phyloP scores from a whole-genome alignment of 2,797 vertebrate genomes.

The Sarcophilus harrisii region DNA sequence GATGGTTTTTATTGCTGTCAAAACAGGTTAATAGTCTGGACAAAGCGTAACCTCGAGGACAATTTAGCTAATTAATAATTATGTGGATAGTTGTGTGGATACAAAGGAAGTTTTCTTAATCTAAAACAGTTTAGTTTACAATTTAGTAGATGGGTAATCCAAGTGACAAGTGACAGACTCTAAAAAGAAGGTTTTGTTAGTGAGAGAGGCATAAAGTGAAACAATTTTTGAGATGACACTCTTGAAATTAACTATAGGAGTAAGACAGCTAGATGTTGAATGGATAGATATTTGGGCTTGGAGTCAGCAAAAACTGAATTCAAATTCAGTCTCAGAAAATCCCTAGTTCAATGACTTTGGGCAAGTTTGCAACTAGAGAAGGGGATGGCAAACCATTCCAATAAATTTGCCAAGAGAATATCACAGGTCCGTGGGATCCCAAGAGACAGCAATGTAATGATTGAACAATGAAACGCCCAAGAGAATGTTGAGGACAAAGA shows the following conservation, averaged over 20 bases:
- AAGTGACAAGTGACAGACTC: neutral
- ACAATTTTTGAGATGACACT: neutral
- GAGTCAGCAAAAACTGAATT: neutral
- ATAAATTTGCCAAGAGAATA: neutral
- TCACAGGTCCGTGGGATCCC: neutral
- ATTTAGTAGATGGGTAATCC: neutral
- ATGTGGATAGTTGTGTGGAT: neutral
- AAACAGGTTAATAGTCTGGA: neutral
- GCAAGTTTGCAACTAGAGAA: neutral
- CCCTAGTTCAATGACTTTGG: neutral
- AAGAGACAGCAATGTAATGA: neutral
- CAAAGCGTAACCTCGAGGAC: neutral
- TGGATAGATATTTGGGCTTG: neutral
- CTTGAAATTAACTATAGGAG: neutral
- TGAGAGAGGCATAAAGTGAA: neutral
- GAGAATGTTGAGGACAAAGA: neutral
- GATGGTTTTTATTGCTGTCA: neutral
- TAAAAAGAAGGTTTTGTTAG: neutral
- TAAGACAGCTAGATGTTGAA: neutral
- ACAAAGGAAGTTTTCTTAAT: neutral
- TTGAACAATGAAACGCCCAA: neutral
- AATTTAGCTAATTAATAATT: neutral
- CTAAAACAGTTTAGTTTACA: neutral
- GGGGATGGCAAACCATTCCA: neutral
- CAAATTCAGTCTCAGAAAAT: neutral